These are phyloP conservation scores for Horisme vitalbata DNA, from an alignment of 2,888 invertebrate species.

Conservation along the genomic window DNA sequence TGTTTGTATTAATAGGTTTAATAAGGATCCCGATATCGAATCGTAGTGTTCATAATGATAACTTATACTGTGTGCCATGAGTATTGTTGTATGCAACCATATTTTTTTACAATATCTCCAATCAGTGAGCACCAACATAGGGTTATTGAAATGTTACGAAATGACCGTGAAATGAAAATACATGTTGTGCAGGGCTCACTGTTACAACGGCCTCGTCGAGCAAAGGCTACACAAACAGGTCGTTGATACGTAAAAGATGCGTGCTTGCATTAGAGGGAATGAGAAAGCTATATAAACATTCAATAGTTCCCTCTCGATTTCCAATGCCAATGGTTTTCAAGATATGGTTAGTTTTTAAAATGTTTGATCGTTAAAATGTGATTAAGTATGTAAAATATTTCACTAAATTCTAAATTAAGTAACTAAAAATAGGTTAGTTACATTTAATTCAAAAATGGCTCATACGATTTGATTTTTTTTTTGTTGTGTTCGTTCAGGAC, in stretches of 20 bases:
- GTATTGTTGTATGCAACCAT: constrained; percentile 37
- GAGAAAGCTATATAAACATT: constrained; percentile 71
- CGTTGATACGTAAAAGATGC: constrained; percentile 71
- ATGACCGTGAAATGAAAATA: constrained; percentile 76
- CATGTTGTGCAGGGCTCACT: constrained; percentile 58
- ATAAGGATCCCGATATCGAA: constrained; percentile 35
- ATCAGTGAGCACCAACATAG: constrained; percentile 47
- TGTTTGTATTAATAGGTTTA: too few species aligned
- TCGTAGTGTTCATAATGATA: constrained; percentile 36
- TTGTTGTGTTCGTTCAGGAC: too few species aligned
- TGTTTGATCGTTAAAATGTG: too few species aligned
- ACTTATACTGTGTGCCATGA: constrained; percentile 40
- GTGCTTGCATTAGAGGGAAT: constrained; percentile 57
- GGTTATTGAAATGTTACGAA: constrained; percentile 71
- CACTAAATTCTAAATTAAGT: too few species aligned
- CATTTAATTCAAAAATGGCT: too few species aligned
- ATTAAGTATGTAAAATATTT: too few species aligned
- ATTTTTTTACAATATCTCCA: constrained; percentile 56
- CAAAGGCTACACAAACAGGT: constrained; percentile 67
- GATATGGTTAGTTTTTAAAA: neutral
- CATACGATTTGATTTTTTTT: too few species aligned
- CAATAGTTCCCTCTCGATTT: constrained; percentile 47
- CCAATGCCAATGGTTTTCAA: constrained; percentile 53
- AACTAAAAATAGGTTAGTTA: too few species aligned
- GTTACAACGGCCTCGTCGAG: constrained; percentile 61